These are phyloP conservation scores for Falco columbarius DNA, from an alignment of 2,797 vertebrate species.

Conservation along the genomic window DNA sequence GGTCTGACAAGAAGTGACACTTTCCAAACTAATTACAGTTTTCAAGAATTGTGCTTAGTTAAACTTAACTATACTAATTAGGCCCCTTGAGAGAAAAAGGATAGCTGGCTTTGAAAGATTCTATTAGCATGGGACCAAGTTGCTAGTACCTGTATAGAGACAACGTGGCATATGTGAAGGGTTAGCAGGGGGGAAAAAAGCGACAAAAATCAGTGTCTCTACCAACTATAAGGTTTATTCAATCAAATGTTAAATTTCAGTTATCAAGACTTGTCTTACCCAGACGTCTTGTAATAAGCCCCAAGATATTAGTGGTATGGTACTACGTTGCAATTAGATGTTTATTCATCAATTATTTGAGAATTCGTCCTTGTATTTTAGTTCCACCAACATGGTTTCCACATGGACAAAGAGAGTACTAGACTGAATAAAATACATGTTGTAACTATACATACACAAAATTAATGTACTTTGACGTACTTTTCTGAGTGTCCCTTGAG, in stretches of 20 bases:
- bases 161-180: background rate
- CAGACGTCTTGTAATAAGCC: background rate
- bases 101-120: background rate
- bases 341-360: background rate
- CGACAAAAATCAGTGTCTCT: background rate
- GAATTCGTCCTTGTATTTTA: background rate
- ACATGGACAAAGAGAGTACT: background rate
- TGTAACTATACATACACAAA: background rate
- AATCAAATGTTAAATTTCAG: background rate
- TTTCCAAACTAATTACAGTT: background rate
- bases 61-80: background rate
- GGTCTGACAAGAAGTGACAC: background rate
- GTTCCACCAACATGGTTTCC: background rate
- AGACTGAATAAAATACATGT: background rate
- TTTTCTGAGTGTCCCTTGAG: background rate
- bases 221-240: background rate
- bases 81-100: background rate
- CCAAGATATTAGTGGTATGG: accelerated
- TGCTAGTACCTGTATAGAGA: background rate
- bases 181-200: background rate
- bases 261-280: background rate
- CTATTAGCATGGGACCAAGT: background rate
- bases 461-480: background rate
- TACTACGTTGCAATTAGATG: background rate
- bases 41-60: background rate